phyloP scores from a whole-genome alignment of 2,888 invertebrate species.

The Meliscaeva auricollis region DNA sequence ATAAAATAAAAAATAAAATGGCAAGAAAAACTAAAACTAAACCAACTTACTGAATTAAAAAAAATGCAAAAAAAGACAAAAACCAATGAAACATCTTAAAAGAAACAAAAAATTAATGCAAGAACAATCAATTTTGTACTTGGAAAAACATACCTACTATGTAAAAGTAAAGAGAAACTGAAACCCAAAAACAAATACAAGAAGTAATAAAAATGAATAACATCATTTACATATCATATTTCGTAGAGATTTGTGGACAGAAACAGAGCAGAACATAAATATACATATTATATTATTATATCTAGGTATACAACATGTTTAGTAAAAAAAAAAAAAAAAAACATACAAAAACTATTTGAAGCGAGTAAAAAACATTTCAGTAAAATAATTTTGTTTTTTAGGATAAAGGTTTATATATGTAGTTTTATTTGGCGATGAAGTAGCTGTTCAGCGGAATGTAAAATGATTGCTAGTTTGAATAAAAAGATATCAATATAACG shows the following conservation, averaged over 20 bases:
- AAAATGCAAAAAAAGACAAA: slow-evolving; percentile 20
- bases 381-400: slow-evolving; percentile 19
- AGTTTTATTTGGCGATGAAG: slow-evolving; percentile 5
- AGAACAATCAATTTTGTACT: slow-evolving; percentile 78
- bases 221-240: slow-evolving; percentile 83
- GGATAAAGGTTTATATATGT: slow-evolving; percentile 30
- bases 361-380: slow-evolving; percentile 57
- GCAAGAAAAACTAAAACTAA: slow-evolving; percentile 52
- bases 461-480: not conserved
- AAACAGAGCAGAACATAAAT: slow-evolving; percentile 37
- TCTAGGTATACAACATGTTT: slow-evolving; percentile 74
- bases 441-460: slow-evolving; percentile 34
- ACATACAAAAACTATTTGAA: slow-evolving; percentile 70
- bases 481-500: too few species aligned
- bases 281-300: slow-evolving; percentile 49
- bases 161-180: slow-evolving; percentile 49
- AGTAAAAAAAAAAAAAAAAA: too few species aligned
- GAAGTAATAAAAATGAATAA: slow-evolving; percentile 74
- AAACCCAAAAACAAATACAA: slow-evolving; percentile 56
- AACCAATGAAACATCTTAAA: slow-evolving; percentile 39
- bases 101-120: slow-evolving; percentile 71
- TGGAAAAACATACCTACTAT: slow-evolving; percentile 70
- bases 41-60: slow-evolving; percentile 46
- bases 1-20: slow-evolving; percentile 51
- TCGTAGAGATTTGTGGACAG: slow-evolving; percentile 78